phyloP scores from a whole-genome alignment of 2,113 vertebrate genomes.

The Salvelinus alpinus region DNA sequence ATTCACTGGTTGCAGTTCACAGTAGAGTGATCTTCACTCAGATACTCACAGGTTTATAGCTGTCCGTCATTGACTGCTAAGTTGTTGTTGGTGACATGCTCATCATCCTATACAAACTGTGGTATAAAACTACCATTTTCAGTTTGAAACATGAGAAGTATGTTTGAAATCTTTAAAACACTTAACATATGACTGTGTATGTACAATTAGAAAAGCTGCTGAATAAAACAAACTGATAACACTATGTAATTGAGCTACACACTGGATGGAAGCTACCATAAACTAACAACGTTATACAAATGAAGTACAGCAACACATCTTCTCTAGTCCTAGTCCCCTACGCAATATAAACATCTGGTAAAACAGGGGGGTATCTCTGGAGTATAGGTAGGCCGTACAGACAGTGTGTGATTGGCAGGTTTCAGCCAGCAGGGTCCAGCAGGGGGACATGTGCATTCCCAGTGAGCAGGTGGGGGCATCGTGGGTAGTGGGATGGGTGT shows the following conservation, averaged over 20 bases:
- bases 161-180: constrained; percentile 29
- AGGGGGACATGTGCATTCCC: neutral
- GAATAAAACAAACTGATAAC: constrained; percentile 37
- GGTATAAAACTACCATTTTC: constrained; percentile 44
- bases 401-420: constrained; percentile 16
- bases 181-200: constrained; percentile 36
- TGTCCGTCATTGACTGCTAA: constrained; percentile 5
- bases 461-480: neutral
- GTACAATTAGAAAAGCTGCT: constrained; percentile 54
- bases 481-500: neutral
- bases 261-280: neutral
- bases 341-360: constrained; percentile 67
- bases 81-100: constrained; percentile 35
- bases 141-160: constrained; percentile 43
- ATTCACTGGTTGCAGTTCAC: constrained; percentile 8
- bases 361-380: constrained; percentile 48
- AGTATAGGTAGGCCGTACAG: constrained; percentile 32
- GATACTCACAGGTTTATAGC: constrained; percentile 1
- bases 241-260: constrained; percentile 7
- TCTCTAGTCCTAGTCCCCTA: constrained; percentile 41
- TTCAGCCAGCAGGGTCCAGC: constrained; percentile 50
- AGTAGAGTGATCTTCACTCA: neutral
- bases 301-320: constrained; percentile 7
- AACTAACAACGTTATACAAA: neutral
- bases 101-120: constrained; percentile 26